Percentiles rank a stretch among this genome's conserved stretches.
Evolutionary conservation across 2,888 invertebrate genomes (phyloP).

Genomic region (Caenorhabditis sp.): DNA sequence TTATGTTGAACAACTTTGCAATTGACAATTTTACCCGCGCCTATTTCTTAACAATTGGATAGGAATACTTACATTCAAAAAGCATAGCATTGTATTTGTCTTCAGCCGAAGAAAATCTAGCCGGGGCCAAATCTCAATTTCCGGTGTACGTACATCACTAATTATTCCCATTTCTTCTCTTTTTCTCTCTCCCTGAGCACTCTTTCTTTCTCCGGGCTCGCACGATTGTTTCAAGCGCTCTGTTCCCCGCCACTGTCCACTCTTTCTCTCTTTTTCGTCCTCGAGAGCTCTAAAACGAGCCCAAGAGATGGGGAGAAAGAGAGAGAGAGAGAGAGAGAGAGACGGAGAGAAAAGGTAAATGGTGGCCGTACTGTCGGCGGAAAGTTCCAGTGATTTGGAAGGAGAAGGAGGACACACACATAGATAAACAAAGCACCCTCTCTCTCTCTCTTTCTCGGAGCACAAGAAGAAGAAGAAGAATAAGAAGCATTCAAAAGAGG

Average conservation of each 20-base stretch:
- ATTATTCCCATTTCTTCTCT: background rate
- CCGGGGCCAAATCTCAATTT: too few species aligned
- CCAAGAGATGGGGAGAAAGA: background rate
- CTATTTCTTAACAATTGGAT: too few species aligned
- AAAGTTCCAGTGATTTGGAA: background rate
- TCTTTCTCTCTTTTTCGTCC: slow-evolving; percentile 33
- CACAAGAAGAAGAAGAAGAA: too few species aligned
- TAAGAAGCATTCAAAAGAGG: too few species aligned
- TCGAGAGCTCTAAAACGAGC: background rate
- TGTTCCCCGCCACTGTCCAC: slow-evolving; percentile 12
- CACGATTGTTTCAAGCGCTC: slow-evolving; percentile 25
- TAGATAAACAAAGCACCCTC: too few species aligned
- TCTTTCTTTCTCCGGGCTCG: too few species aligned
- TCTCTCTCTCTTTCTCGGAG: too few species aligned
- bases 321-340: background rate
- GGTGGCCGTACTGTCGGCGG: background rate
- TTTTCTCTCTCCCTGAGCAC: background rate
- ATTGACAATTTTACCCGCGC: too few species aligned
- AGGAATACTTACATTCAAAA: too few species aligned
- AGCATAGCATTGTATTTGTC: too few species aligned
- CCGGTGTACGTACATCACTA: background rate
- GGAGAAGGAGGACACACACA: background rate
- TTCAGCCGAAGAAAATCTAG: too few species aligned
- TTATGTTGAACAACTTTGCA: too few species aligned
- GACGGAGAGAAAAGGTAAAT: slow-evolving; percentile 11